Percentiles rank a stretch among this genome's conserved stretches.
phyloP scores from a whole-genome alignment of 1,140 invertebrate genomes.

The Rhyzopertha dominica region DNA sequence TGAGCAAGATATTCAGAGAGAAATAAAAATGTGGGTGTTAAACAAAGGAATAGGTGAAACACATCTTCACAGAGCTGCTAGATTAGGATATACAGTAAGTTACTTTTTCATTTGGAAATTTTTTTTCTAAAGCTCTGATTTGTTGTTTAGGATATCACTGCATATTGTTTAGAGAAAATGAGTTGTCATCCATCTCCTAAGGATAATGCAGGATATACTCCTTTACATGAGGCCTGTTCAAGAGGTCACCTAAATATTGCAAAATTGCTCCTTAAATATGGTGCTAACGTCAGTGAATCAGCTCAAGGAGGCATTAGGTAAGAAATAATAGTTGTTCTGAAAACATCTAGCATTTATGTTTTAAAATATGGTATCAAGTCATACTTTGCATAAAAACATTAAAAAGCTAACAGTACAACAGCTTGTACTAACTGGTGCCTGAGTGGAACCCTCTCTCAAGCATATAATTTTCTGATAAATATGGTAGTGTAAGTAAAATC shows the following conservation, averaged over 20 bases:
- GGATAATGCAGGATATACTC: conserved; percentile 92
- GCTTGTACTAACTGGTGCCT: no score
- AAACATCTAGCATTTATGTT: no score
- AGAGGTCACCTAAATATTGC: conserved; percentile 83
- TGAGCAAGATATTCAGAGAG: conserved; percentile 71
- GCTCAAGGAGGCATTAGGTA: conserved; percentile 87
- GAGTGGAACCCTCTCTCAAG: no score
- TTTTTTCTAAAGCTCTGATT: conserved; percentile 11
- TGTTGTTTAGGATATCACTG: conserved; percentile 72
- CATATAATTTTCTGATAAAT: no score
- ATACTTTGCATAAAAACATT: no score
- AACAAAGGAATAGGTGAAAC: conserved; percentile 93
- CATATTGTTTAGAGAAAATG: conserved; percentile 83
- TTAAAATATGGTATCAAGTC: no score
- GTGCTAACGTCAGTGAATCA: conserved; percentile 83
- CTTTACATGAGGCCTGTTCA: conserved; percentile 85
- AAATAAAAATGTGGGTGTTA: conserved; percentile 85
- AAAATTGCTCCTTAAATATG: conserved; percentile 74
- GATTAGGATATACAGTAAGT: conserved; percentile 79
- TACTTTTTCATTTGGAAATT: conserved; percentile 8
- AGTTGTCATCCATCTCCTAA: conserved; percentile 75
- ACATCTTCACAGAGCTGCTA: conserved; percentile 80
- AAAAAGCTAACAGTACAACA: no score
- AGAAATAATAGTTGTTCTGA: no score
- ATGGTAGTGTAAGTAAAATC: no score